Evolutionary conservation across 2,888 invertebrate genomes (phyloP), one percentile per base, ranked within the genome.

Genomic region (Choristoneura rosaceana): DNA sequence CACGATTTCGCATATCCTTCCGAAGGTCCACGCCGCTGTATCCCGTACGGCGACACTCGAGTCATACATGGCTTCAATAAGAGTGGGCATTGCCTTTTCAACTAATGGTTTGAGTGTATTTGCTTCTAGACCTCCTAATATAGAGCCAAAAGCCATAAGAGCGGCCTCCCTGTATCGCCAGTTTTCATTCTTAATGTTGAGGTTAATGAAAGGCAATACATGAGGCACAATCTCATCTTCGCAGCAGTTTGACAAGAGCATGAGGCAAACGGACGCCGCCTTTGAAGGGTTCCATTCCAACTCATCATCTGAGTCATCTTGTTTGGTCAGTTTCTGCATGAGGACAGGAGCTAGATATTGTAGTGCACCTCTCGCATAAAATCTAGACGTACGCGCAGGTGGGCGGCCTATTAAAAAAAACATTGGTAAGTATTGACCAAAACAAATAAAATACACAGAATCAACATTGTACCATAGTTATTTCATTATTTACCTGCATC

Each of bases 251-350:
- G 99, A 98, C 79, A 99, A 94, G 63, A 99, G 95, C 99, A 99
- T 99, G 38, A 99, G 95, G 88, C 99, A 99, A 4, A 99, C 99
- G 47, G 99, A 99, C 3, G 99, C 99, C 0, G 99, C 99, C 94
- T 99, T 99, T 79, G 99, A 98, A 0, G 99, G 99, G 91, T 99
- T 99, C 99, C 99, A 99, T 83, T 99, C 99, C 84, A 99, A 98
- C 88, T 99, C 99, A 90, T 99, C 99, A 86, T 99, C 99, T 80
- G 97, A 96, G 87, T 99, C 99, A 86, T 98, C 98, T 94, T 99
- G 99, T 90, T 99, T 99, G 8, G 99, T 99, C 43, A 99, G 94
- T 84, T 98, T 98, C 82, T 98, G 97, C 93, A 99, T 97, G 12
- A 99, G 95, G 62, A 99, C 97, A 14, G 99, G 99, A 45, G 99